Evolutionary conservation across 2,797 vertebrate species (phyloP), one percentile per base, ranked within the genome.

Genomic region (Enteromius fasciolatus): DNA sequence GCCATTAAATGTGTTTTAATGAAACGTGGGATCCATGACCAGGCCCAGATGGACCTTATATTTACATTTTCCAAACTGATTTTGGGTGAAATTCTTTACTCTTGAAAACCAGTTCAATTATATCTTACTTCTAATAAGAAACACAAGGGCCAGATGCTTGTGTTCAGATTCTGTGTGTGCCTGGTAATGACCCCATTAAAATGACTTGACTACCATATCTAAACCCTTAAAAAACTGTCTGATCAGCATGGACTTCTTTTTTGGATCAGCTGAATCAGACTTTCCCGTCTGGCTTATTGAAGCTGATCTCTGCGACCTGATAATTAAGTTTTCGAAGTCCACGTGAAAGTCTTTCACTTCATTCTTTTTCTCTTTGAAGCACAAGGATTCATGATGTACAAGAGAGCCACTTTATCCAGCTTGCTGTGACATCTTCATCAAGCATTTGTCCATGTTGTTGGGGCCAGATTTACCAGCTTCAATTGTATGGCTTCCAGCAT

Each of bases 371-470:
- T 63, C 67, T 31, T 20, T 67, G 66, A 81, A 44, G 46, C 76
- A 73, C 25, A 33, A 36, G 23, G 41, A 83, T 89, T 86, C 82
- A 86, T 87, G 54, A 76, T 63, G 69, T 87, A 68, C 72, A 76
- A 86, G 87, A 87, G 84, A 86, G 88, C 44, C 89, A 91, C 92
- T 94, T 94, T 94, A 93, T 94, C 92, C 93, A 82, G 89, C 89
- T 93, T 92, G 88, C 88, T 76, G 90, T 94, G 91, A 93, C 93
- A 94, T 94, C 93, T 93, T 94, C 93, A 93, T 95, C 93, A 93
- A 93, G 91, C 91, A 92, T 94, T 94, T 94, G 92, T 93, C 93
- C 92, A 92, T 92, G 92, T 92, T 89, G 88, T 87, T 78, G 75
- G 77, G 89, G 39, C 18, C 83, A 91, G 92, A 95, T 95, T 95